A percentile compares a stretch with the other conserved stretches of the same genome.
Evolutionary conservation across 2,113 vertebrate genomes (phyloP).

Genomic region (Potamarius usumacintae): DNA sequence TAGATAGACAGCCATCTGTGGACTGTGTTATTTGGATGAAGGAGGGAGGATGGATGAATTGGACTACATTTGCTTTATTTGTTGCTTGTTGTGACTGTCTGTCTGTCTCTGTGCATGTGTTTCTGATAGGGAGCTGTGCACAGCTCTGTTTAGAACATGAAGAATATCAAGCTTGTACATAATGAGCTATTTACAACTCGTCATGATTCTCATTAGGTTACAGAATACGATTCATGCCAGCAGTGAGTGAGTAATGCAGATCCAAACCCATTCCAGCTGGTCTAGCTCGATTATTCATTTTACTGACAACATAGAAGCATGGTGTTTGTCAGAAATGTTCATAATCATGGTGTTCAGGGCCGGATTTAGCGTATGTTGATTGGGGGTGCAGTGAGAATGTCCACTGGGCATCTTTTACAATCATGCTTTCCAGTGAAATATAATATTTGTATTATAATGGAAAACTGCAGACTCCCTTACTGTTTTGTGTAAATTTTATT

Average conservation of each 20-base stretch:
- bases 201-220: slow-evolving; percentile 39
- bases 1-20: slow-evolving; percentile 47
- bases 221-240: slow-evolving; percentile 4
- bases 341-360: background rate
- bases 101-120: slow-evolving; percentile 21
- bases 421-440: background rate
- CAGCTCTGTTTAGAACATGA: slow-evolving; percentile 22
- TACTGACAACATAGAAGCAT: background rate
- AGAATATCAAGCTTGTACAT: slow-evolving; percentile 19
- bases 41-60: slow-evolving; percentile 21
- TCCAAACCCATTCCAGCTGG: background rate
- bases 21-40: slow-evolving; percentile 29
- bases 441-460: background rate
- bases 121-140: slow-evolving; percentile 4
- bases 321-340: background rate
- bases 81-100: slow-evolving; percentile 9
- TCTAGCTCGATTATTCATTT: background rate
- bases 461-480: background rate
- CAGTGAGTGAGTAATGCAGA: background rate
- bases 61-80: slow-evolving; percentile 12
- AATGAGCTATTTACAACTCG: slow-evolving; percentile 6
- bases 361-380: background rate
- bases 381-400: background rate
- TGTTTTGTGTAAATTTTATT: background rate
- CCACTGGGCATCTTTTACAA: background rate